Base-by-base conservation (phyloP, 2,888 invertebrate species). In the Ariolimax columbianus region DNA sequence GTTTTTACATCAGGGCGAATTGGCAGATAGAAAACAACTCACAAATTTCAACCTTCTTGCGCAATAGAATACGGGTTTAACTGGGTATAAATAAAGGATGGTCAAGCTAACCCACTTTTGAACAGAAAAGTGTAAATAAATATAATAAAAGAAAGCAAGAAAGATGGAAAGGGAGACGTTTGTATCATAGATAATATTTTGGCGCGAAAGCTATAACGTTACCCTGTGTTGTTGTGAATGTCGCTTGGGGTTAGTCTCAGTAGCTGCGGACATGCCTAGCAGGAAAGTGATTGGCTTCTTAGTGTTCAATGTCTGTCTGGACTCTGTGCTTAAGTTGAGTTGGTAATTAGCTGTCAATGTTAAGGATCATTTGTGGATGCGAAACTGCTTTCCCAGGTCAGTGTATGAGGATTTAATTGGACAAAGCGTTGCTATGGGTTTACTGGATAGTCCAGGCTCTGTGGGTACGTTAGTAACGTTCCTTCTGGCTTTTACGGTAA, bases 401-500 rank as follows among this genome's bases (percentile, higher is more conserved):
- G 51, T 75, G 51, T 23, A 75, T 75, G 75, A 75, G 26, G 38
- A 26, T 23, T 38, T 7, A 51, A 51, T 23, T 14, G 33, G 0
- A 23, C 17, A 23, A 23, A 59, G 0, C 66, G 63, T 51, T 51
- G 23, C 11, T n/a, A 78, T 78, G 78, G 63, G 78, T 40, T 17
- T 63, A 19, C n/a, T 63, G 78, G 78, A 36, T 40, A 38, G 40
- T 19, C 30, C 78, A 19, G 26, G 63, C 17, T 38, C 78, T 66
- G 66, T 40, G 59, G 2, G 59, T 63, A 78, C 78, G 17, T 11
- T 63, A 40, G 38, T 78, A 63, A 66, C 63, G 30, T 78, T 59
- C n/a, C 38, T 78, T 4, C 63, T 78, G 59, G 66, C 78, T 7
- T 63, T 78, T 38, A 40, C 78, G n/a, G 63, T 78, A 43, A 47